Evolutionary conservation across 2,113 vertebrate species (phyloP), one percentile per base, ranked within the genome.

Genomic region (Carassius carassius): DNA sequence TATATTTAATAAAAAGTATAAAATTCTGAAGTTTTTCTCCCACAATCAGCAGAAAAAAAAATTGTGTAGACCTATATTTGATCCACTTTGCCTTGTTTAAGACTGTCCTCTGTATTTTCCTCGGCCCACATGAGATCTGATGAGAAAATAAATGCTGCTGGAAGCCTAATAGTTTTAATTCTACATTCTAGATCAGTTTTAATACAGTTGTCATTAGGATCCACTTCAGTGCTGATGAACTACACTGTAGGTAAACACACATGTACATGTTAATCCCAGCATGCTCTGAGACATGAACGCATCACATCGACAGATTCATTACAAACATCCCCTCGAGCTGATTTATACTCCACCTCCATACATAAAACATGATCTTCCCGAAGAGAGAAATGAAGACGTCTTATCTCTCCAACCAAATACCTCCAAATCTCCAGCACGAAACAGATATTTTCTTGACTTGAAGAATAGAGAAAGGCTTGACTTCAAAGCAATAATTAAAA

Each of bases 331-430:
- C 78, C 78, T 80, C 41, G 4, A 19, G 78, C 60, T 29, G 58
- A 63, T 44, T 60, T 62, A 44, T 37, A 21, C 75, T 41, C 17
- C 54, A 47, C 37, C 78, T 47, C 9, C 78, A 80, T 80, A 37
- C 60, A 80, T 80, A 80, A 65, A 80, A 80, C 78, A 80, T 67
- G 41, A 47, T 80, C 60, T 49, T 32, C 37, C 21, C 58, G 3
- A 32, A 11, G 4, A 65, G 77, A 63, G 41, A 47, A 29, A 80
- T 29, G n/a, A 80, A 49, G 60, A 49, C n/a, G 17, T 67, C 60
- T 65, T 49, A 80, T 21, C 60, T 44, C 78, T 65, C 37, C n/a
- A 19, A 11, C 37, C 37, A 65, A 47, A 80, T 29, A 65, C 47
- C 35, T 49, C 41, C 37, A 41, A 9, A 78, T 78, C 32, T 78